Evolutionary conservation across 2,797 vertebrate genomes (phyloP).

Genomic region (Allobates femoralis): DNA sequence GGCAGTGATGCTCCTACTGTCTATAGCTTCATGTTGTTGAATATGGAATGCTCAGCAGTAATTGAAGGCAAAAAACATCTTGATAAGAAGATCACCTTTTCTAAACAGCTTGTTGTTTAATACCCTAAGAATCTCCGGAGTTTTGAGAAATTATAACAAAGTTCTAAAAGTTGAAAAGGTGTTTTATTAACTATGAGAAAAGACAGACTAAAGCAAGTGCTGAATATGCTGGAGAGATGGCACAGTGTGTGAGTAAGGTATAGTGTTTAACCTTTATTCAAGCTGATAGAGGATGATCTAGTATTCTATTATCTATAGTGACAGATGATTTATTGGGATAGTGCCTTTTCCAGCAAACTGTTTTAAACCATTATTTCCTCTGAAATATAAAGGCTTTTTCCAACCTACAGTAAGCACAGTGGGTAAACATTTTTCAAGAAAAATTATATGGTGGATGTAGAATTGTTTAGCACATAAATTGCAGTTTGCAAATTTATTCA

Average conservation of each 20-base stretch:
- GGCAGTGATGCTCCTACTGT: not conserved
- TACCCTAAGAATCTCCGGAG: conserved; percentile 47
- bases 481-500: conserved; percentile 58
- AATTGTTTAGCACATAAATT: conserved; percentile 57
- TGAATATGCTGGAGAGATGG: conserved; percentile 58
- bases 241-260: conserved; percentile 65
- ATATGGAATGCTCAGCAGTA: not conserved
- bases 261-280: conserved; percentile 67
- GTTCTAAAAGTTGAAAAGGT: conserved; percentile 64
- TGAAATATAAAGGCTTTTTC: conserved; percentile 66
- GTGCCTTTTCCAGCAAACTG: conserved; percentile 69
- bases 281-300: conserved; percentile 71
- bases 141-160: conserved; percentile 69
- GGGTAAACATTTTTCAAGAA: conserved; percentile 63
- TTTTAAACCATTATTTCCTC: conserved; percentile 65
- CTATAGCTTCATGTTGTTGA: not conserved
- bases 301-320: conserved; percentile 70
- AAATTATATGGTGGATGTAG: conserved; percentile 51
- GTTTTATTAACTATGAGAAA: conserved; percentile 63
- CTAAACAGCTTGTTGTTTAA: conserved; percentile 60
- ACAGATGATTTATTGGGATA: conserved; percentile 73
- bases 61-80: conserved; percentile 10
- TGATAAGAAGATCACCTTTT: conserved; percentile 19
- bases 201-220: conserved; percentile 48
- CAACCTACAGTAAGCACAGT: conserved; percentile 62